Evolutionary conservation across 92 coral and sea anemone genomes (phyloP), one percentile per base, ranked within the genome.

Genomic region (Diadumene lineata): DNA sequence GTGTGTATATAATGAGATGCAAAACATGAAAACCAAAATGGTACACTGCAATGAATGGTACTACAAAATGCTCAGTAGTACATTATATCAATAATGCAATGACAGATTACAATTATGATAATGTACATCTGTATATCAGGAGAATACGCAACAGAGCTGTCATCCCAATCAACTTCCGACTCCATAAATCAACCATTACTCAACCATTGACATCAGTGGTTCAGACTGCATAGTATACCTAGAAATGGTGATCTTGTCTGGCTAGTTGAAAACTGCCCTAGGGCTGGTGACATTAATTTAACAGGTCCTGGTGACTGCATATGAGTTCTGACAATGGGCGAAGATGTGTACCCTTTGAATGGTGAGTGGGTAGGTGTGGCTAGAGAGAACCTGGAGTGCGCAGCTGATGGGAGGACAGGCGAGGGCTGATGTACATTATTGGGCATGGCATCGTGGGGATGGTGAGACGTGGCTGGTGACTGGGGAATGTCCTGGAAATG

Each of bases 341-440:
- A 78, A 1, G 97, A 93, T 7, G 97, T 92, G 71, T 75, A 85
- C 19, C 79, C 63, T 60, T 77, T 81, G 28, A 85, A 86, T 9
- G 93, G 97, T 17, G 91, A 84, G 73, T 82, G 90, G 23, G 91
- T 87, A 43, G 98, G 97, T 18, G 98, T 87, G 50, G 92, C 93
- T 28, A 76, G 72, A 15, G 97, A 94, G 22, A 94, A 74, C 27
- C 98, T 79, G 0, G 98, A 93, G 61, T 91, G 91, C 55, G 92
- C 89, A 11, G 81, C 97, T 38, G 90, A 82, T 34, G 84, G 76
- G 23, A 91, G 70, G 31, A 93, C 60, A 27, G 98, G 97, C 21
- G 97, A 87, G 7, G 93, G 98, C 53, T 85, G 88, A 46, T 87
- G 93, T 29, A 74, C 77, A 56, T 75, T 32, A 33, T 87, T 66